Conservation (phyloP, 2,797 vertebrate genomes). For the Muscicapa striata region DNA sequence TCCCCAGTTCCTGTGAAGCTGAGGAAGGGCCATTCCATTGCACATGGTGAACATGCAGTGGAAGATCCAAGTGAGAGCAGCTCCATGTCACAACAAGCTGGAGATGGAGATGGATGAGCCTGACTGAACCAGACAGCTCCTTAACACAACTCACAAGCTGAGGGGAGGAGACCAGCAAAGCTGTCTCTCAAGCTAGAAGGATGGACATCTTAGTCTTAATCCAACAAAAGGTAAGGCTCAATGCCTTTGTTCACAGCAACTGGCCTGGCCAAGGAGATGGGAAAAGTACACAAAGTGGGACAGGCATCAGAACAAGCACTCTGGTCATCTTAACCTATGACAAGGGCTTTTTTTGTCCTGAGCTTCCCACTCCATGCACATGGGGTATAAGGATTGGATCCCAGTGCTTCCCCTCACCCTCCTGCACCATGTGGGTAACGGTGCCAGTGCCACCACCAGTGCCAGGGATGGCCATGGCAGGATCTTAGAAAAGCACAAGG, state of each 20-base stretch:
- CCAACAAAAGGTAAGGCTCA: not conserved
- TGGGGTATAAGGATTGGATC: fast-evolving
- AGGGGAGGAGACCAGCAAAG: not conserved
- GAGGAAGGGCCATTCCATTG: not conserved
- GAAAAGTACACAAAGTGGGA: not conserved
- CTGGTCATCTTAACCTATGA: no score
- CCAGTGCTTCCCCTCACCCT: fast-evolving
- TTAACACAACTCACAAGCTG: not conserved
- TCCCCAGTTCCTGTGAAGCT: not conserved
- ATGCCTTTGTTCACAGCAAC: not conserved
- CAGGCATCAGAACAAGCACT: not conserved
- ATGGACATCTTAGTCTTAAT: not conserved
- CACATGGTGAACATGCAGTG: not conserved
- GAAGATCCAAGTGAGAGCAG: not conserved
- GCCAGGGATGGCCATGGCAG: not conserved
- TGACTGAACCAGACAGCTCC: not conserved
- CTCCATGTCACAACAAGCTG: fast-evolving
- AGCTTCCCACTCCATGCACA: fast-evolving
- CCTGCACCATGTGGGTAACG: not conserved
- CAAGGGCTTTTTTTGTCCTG: fast-evolving
- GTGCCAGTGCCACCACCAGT: not conserved
- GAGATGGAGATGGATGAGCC: not conserved
- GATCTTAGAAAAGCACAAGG: not conserved
- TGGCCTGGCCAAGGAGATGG: not conserved
- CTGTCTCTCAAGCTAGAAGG: not conserved